phyloP scores from a whole-genome alignment of 2,888 invertebrate genomes.

The Spodoptera littoralis region DNA sequence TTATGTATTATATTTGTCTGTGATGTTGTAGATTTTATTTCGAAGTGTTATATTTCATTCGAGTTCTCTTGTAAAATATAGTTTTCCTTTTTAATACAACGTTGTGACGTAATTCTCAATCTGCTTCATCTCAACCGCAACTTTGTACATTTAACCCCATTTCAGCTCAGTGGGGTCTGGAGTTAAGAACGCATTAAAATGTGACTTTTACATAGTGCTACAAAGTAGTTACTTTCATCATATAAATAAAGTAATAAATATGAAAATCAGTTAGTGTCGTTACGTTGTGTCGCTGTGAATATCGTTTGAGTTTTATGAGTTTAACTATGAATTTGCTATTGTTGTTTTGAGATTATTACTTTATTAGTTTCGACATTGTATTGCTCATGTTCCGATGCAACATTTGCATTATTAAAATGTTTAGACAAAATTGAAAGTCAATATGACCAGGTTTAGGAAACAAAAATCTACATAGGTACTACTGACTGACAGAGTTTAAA shows the following conservation, averaged over 20 bases:
- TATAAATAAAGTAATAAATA: constrained; percentile 16
- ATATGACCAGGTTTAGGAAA: too few relatives aligned
- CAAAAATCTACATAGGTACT: too few relatives aligned
- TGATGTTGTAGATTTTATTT: constrained; percentile 24
- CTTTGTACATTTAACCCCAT: constrained; percentile 52
- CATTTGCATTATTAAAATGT: too few relatives aligned
- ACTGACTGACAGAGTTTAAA: too few relatives aligned
- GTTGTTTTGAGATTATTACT: constrained; percentile 17
- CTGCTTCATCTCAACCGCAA: constrained; percentile 31
- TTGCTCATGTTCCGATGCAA: background rate
- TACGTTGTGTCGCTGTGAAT: background rate
- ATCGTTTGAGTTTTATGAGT: constrained; percentile 8
- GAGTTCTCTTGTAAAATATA: constrained; percentile 25
- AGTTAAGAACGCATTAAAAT: constrained; percentile 39
- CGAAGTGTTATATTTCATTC: constrained; percentile 29
- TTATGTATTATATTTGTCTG: constrained; percentile 42
- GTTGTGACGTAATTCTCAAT: constrained; percentile 49
- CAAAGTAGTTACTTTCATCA: constrained; percentile 6
- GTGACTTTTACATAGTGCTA: constrained; percentile 2
- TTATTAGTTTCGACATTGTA: constrained; percentile 17
- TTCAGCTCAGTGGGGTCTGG: constrained; percentile 28
- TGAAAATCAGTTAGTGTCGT: constrained; percentile 8
- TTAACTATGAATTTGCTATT: constrained; percentile 11
- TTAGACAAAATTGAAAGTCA: too few relatives aligned
- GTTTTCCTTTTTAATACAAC: constrained; percentile 33